Evolutionary conservation across 2,113 vertebrate genomes (phyloP).

Genomic region (Microcebus lehilahytsara): DNA sequence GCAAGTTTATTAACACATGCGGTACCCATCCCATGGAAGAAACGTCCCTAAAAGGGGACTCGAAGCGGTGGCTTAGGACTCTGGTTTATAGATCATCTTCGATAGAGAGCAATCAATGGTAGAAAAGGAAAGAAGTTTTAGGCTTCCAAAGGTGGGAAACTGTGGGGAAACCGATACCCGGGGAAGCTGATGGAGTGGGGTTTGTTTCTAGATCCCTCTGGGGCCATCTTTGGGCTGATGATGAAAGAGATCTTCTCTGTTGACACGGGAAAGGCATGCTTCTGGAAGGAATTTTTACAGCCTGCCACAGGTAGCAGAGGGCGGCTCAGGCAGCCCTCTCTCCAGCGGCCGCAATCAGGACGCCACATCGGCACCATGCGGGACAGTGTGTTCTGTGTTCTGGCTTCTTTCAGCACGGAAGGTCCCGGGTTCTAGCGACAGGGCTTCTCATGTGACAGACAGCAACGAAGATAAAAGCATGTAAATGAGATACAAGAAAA

Average conservation of each 20-base stretch:
- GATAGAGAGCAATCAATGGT: background rate
- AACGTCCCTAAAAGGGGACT: background rate
- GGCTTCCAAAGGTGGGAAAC: background rate
- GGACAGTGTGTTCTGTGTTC: background rate
- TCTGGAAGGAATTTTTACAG: background rate
- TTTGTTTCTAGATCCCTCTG: background rate
- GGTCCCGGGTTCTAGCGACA: background rate
- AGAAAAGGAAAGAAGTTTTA: background rate
- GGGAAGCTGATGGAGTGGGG: background rate
- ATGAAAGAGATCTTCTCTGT: background rate
- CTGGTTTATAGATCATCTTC: too few species aligned
- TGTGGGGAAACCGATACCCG: background rate
- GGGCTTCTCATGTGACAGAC: background rate
- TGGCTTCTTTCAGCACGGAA: background rate
- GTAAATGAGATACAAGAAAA: background rate
- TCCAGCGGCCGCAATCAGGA: background rate
- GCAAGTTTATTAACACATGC: background rate
- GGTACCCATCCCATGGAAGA: background rate
- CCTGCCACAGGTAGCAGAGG: background rate
- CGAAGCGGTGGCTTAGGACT: background rate
- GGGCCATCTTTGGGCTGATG: background rate
- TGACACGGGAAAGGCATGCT: background rate
- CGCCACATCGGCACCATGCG: rapidly evolving
- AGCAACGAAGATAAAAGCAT: background rate
- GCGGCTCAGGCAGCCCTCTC: background rate